phyloP scores from a whole-genome alignment of 2,113 vertebrate species.

The Cebidichthys violaceus region DNA sequence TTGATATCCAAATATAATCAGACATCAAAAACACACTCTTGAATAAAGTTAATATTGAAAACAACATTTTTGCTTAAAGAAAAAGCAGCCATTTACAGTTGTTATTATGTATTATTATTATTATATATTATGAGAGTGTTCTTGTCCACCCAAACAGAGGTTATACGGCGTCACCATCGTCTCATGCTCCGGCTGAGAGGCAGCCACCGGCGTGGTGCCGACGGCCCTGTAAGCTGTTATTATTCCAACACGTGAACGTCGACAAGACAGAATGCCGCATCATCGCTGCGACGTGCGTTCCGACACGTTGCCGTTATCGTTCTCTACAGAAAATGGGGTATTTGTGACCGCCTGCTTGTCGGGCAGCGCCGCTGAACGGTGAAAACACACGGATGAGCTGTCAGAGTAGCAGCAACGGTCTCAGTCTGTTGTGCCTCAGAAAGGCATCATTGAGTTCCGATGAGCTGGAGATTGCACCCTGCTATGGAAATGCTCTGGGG shows the following conservation, averaged over 20 bases:
- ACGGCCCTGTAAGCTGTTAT: neutral
- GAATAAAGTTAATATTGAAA: neutral
- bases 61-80: neutral
- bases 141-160: neutral
- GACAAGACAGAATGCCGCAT: neutral
- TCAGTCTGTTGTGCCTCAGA: slow-evolving; percentile 4
- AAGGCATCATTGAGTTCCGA: slow-evolving; percentile 27
- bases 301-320: neutral
- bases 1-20: neutral
- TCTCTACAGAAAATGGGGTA: neutral
- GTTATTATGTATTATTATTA: too few species aligned
- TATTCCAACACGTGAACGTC: neutral
- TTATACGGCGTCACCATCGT: neutral
- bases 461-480: slow-evolving; percentile 53
- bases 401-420: slow-evolving; percentile 6
- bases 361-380: neutral
- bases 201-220: neutral
- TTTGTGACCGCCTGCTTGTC: neutral
- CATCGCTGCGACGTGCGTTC: neutral
- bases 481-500: slow-evolving; percentile 5
- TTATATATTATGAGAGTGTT: too few species aligned
- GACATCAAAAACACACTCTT: neutral
- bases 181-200: neutral
- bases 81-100: neutral
- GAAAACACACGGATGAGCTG: slow-evolving; percentile 16